Percentiles rank a stretch among this genome's conserved stretches.
Evolutionary conservation across 1,140 invertebrate species (phyloP).

Genomic region (Cylas formicarius): DNA sequence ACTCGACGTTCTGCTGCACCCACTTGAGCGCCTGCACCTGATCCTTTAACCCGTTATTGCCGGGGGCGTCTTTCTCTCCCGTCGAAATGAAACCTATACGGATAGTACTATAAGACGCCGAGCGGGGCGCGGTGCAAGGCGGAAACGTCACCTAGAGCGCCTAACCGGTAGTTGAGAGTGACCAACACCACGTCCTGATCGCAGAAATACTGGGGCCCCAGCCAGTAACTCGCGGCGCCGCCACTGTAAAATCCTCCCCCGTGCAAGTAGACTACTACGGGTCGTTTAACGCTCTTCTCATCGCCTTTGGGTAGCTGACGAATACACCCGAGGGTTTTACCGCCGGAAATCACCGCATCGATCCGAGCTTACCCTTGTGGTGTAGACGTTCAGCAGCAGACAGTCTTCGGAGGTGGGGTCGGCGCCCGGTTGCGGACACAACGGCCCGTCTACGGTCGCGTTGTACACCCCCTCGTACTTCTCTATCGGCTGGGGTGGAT

Average conservation of each 20-base stretch:
- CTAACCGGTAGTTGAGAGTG: conserved; percentile 53
- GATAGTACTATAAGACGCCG: too few relatives aligned
- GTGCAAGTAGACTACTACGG: conserved; percentile 50
- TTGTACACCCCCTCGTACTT: conserved; percentile 53
- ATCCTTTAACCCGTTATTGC: conserved; percentile 70
- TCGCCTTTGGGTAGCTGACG: conserved; percentile 34
- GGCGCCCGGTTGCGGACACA: conserved; percentile 42
- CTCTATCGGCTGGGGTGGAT: conserved; percentile 37
- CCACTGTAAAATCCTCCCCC: conserved; percentile 41
- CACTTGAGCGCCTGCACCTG: conserved; percentile 65
- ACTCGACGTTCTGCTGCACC: conserved; percentile 62
- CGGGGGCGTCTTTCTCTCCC: conserved; percentile 54
- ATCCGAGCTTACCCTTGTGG: conserved; percentile 46
- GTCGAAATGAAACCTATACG: conserved; percentile 57
- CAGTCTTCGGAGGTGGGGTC: conserved; percentile 62
- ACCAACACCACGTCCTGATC: conserved; percentile 51
- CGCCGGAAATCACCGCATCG: too few relatives aligned
- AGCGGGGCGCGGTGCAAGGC: too few relatives aligned
- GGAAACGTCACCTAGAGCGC: conserved; percentile 46
- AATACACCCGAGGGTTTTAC: background rate
- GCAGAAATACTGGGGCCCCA: conserved; percentile 45
- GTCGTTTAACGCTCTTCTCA: conserved; percentile 32
- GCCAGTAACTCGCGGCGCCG: conserved; percentile 32
- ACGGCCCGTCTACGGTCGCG: conserved; percentile 52
- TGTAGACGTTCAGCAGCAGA: conserved; percentile 59